These are phyloP conservation scores for Leguminivora glycinivorella DNA, from an alignment of 1,140 invertebrate species.

Conservation along the genomic window DNA sequence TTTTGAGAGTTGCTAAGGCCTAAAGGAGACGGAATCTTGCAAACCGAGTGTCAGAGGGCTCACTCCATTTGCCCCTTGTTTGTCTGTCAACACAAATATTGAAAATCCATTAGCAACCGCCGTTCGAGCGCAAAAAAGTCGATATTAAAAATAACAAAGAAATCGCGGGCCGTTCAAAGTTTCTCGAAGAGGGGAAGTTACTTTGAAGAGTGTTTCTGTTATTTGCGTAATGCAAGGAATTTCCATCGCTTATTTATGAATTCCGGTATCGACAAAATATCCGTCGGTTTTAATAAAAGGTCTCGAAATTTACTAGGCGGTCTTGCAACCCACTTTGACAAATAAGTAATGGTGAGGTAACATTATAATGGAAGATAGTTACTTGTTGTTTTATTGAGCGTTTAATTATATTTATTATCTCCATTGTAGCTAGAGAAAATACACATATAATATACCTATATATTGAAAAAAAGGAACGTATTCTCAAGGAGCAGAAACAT, in stretches of 20 bases:
- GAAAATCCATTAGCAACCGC: conserved; percentile 68
- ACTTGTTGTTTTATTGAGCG: neutral
- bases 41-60: conserved; percentile 42
- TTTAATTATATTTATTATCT: too few species aligned
- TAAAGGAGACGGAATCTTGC: conserved; percentile 32
- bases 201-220: conserved; percentile 44
- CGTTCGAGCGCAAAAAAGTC: conserved; percentile 55
- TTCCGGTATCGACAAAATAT: conserved; percentile 23
- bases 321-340: conserved; percentile 12
- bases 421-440: too few species aligned
- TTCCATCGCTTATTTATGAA: conserved; percentile 36
- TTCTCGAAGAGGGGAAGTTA: conserved; percentile 43
- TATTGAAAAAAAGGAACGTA: too few species aligned
- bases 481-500: too few species aligned
- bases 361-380: neutral
- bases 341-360: neutral
- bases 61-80: conserved; percentile 55
- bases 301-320: neutral
- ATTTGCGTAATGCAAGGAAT: conserved; percentile 38
- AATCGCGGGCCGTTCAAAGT: conserved; percentile 45
- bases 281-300: conserved; percentile 25
- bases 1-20: neutral
- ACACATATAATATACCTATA: too few species aligned
- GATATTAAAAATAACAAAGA: conserved; percentile 66
- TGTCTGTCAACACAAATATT: conserved; percentile 70